Evolutionary conservation across 2,888 invertebrate species (phyloP).

Genomic region (Lepetodrilus schrolli): DNA sequence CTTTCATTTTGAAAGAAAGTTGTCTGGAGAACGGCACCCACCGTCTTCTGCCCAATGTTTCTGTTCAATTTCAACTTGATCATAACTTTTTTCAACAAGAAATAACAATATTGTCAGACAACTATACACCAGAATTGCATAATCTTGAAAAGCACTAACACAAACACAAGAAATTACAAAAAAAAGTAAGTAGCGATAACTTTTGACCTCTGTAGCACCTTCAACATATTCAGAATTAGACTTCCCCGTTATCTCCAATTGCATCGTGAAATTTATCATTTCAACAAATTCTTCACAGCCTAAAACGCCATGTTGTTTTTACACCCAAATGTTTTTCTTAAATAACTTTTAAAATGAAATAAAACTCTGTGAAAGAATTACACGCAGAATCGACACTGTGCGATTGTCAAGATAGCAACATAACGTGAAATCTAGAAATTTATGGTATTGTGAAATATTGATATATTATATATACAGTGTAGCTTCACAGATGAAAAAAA

Average conservation of each 20-base stretch:
- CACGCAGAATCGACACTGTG: background rate
- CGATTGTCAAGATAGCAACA: too few relatives aligned
- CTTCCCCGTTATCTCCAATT: background rate
- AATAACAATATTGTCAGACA: constrained; percentile 19
- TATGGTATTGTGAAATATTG: too few relatives aligned
- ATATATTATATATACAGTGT: too few relatives aligned
- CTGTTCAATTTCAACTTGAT: constrained; percentile 9
- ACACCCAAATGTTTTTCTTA: background rate
- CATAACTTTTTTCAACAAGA: constrained; percentile 6
- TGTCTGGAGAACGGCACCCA: background rate
- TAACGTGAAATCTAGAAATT: too few relatives aligned
- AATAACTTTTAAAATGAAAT: background rate
- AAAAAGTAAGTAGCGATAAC: constrained; percentile 10
- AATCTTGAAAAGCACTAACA: constrained; percentile 15
- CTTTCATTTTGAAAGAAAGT: background rate
- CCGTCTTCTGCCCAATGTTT: background rate
- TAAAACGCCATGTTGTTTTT: background rate
- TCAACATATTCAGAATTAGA: background rate
- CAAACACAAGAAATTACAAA: background rate
- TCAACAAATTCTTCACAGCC: background rate
- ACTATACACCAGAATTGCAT: constrained; percentile 5
- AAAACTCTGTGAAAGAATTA: background rate
- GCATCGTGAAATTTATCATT: constrained; percentile 22
- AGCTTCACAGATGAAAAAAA: too few relatives aligned
- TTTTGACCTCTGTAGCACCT: constrained; percentile 2